Conservation (phyloP, 2,888 invertebrate genomes). For the Stomorhina lunata region DNA sequence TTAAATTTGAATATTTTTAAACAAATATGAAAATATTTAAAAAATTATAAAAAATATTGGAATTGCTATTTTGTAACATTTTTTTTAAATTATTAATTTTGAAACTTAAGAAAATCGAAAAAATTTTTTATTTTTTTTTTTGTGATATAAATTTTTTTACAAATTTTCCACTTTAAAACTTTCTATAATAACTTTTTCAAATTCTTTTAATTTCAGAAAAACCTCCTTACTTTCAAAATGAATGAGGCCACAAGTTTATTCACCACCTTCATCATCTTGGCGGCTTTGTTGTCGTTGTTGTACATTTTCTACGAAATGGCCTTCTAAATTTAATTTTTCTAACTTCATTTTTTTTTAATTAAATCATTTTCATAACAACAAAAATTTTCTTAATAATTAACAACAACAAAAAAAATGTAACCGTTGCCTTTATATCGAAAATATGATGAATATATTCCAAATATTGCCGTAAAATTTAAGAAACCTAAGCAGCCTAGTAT, state of each 20-base stretch:
- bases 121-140: too few relatives aligned
- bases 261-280: constrained; percentile 86
- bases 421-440: constrained; percentile 56
- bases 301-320: constrained; percentile 86
- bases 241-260: constrained; percentile 85
- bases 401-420: constrained; percentile 18
- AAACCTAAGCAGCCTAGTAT: constrained; percentile 61
- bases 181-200: constrained; percentile 32
- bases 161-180: constrained; percentile 2
- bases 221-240: constrained; percentile 72
- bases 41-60: not conserved
- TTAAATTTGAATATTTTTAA: too few relatives aligned
- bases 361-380: constrained; percentile 16
- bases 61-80: not conserved
- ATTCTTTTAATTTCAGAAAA: constrained; percentile 59
- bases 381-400: constrained; percentile 12
- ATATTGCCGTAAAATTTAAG: constrained; percentile 58
- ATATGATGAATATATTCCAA: constrained; percentile 57
- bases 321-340: constrained; percentile 70
- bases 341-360: not conserved
- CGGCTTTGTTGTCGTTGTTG: constrained; percentile 84
- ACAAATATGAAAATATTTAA: constrained; percentile 5
- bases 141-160: too few relatives aligned
- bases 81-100: constrained; percentile 11
- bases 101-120: too few relatives aligned